A percentile compares a stretch with the other conserved stretches of the same genome.
These are phyloP conservation scores for Glyphotaelius pellucidus DNA, from an alignment of 2,888 invertebrate genomes.

Conservation along the genomic window DNA sequence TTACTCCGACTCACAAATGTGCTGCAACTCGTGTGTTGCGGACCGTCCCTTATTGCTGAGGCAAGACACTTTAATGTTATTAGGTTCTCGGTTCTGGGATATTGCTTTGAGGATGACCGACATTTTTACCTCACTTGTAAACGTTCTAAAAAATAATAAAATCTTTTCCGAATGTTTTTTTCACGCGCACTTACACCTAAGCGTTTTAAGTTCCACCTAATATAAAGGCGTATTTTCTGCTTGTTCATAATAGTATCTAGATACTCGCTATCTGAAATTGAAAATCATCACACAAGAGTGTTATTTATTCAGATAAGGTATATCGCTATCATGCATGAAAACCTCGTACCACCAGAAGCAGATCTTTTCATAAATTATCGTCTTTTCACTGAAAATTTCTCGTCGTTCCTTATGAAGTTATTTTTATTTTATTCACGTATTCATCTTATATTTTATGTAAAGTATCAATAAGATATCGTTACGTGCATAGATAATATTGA, in stretches of 20 bases:
- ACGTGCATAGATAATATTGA: not conserved
- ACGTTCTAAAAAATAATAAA: slow-evolving; percentile 2
- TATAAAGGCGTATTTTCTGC: not conserved
- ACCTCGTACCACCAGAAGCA: not conserved
- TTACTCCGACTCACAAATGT: slow-evolving; percentile 24
- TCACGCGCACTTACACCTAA: not conserved
- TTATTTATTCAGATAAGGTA: slow-evolving; percentile 7
- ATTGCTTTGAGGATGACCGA: slow-evolving; percentile 56
- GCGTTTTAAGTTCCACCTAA: not conserved
- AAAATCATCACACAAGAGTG: not conserved
- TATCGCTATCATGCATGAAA: not conserved
- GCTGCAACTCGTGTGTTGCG: not conserved
- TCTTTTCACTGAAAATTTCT: not conserved
- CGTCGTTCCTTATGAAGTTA: not conserved
- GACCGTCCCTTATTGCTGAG: slow-evolving; percentile 18
- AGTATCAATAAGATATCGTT: not conserved
- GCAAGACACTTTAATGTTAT: slow-evolving; percentile 52
- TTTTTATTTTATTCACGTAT: slow-evolving; percentile 13
- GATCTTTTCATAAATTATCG: not conserved
- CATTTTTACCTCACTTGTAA: slow-evolving; percentile 35
- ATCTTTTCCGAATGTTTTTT: not conserved
- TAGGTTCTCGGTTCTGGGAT: slow-evolving; percentile 53
- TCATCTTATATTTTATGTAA: slow-evolving; percentile 12
- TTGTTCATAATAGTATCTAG: not conserved
- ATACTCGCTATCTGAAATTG: not conserved